Percentiles rank a stretch among this genome's conserved stretches.
Evolutionary conservation across 1,140 invertebrate species (phyloP).

Genomic region (Antheraea pernyi): DNA sequence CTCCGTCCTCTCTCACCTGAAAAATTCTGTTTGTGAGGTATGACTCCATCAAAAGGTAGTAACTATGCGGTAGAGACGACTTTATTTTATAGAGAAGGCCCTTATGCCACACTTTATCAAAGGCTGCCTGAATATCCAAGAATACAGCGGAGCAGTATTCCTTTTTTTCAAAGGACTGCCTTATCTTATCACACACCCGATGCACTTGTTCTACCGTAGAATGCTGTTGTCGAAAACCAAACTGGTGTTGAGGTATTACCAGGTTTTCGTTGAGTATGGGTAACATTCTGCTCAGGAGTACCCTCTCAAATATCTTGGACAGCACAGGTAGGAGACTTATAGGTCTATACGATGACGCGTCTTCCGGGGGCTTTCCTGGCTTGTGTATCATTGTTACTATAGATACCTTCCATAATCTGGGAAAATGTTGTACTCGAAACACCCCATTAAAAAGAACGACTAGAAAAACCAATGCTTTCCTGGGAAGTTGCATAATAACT

Average conservation of each 20-base stretch:
- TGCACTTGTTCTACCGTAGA: conserved; percentile 41
- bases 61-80: too few species aligned
- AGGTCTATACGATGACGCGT: background rate
- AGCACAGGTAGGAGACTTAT: conserved; percentile 4
- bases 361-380: background rate
- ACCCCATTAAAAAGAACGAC: background rate
- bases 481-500: too few species aligned
- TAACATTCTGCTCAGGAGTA: conserved; percentile 4
- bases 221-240: conserved; percentile 44
- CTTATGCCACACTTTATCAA: too few species aligned
- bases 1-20: too few species aligned
- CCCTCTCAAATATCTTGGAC: conserved; percentile 25
- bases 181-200: conserved; percentile 26
- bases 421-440: conserved; percentile 7
- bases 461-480: background rate
- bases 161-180: conserved; percentile 10
- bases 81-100: too few species aligned
- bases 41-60: too few species aligned
- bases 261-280: conserved; percentile 3
- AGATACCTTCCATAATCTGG: conserved; percentile 13
- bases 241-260: conserved; percentile 40
- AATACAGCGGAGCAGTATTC: too few species aligned
- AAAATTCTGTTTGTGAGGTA: too few species aligned
- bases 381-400: conserved; percentile 10
- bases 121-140: too few species aligned